A percentile compares a stretch with the other conserved stretches of the same genome.
phyloP scores from a whole-genome alignment of 2,888 invertebrate genomes.

The Tenodera sinensis region DNA sequence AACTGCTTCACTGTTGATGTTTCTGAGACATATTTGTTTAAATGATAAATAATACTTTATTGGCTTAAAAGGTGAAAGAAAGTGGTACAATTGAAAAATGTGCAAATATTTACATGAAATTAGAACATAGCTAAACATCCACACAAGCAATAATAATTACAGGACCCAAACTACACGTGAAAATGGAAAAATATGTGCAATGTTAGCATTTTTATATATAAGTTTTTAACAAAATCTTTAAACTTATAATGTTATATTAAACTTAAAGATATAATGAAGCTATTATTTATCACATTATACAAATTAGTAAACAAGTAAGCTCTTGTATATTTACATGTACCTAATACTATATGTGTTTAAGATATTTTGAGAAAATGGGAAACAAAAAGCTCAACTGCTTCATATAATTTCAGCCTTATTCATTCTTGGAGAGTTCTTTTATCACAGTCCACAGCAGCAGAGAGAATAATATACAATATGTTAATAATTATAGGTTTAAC shows the following conservation, averaged over 20 bases:
- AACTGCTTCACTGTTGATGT: no score
- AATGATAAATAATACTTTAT: background rate
- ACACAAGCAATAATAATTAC: background rate
- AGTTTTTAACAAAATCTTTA: background rate
- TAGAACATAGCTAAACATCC: background rate
- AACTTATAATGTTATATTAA: no score
- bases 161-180: background rate
- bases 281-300: no score
- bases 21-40: no score
- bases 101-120: background rate
- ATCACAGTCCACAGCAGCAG: background rate
- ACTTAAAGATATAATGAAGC: background rate
- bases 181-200: background rate
- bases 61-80: background rate
- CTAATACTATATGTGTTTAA: no score
- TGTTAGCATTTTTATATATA: background rate
- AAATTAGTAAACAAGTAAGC: no score
- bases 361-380: no score
- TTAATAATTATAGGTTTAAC: no score
- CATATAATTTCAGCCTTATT: background rate
- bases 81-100: background rate
- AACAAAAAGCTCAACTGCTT: background rate
- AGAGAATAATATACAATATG: background rate
- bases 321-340: no score
- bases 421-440: background rate